Conservation (phyloP, 2,888 invertebrate genomes). For the Diaperis boleti region DNA sequence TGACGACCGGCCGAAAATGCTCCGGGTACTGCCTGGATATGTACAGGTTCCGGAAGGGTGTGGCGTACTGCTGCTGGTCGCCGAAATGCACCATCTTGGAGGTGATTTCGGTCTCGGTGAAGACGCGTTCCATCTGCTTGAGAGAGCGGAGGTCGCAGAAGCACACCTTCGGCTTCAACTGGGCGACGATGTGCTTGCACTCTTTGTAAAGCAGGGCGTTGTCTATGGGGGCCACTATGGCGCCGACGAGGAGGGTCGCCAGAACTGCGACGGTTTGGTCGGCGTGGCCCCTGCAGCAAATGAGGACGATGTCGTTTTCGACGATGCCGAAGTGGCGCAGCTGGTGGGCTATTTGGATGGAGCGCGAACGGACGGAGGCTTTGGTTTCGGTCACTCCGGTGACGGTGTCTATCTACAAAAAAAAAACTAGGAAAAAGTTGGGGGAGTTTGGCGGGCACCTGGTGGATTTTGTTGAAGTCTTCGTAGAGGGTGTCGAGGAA, state of each 20-base stretch:
- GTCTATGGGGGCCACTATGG: constrained; percentile 58
- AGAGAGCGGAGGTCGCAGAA: constrained; percentile 58
- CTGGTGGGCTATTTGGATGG: constrained; percentile 56
- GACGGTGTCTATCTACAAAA: constrained; percentile 56
- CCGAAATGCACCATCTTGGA: constrained; percentile 51
- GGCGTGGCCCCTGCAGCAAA: constrained; percentile 55
- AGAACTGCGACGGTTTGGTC: constrained; percentile 60
- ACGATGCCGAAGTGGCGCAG: constrained; percentile 51
- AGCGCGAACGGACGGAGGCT: constrained; percentile 55
- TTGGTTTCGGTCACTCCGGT: constrained; percentile 58
- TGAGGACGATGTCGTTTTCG: constrained; percentile 56
- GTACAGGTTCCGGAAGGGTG: constrained; percentile 45
- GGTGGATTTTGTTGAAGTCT: constrained; percentile 56
- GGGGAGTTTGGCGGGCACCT: too few species aligned
- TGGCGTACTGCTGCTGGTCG: constrained; percentile 44
- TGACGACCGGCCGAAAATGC: constrained; percentile 49
- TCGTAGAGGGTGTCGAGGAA: constrained; percentile 51
- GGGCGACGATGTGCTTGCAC: constrained; percentile 48
- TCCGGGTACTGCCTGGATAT: constrained; percentile 38
- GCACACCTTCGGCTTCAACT: constrained; percentile 58
- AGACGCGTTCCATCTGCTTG: constrained; percentile 53
- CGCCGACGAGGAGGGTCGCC: constrained; percentile 56
- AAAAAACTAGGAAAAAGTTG: constrained; percentile 4
- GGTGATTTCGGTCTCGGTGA: constrained; percentile 40
- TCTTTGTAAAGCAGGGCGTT: constrained; percentile 53